Evolutionary conservation across 1,140 invertebrate species (phyloP), one percentile per base, ranked within the genome.

Genomic region (Rhynchophorus ferrugineus): DNA sequence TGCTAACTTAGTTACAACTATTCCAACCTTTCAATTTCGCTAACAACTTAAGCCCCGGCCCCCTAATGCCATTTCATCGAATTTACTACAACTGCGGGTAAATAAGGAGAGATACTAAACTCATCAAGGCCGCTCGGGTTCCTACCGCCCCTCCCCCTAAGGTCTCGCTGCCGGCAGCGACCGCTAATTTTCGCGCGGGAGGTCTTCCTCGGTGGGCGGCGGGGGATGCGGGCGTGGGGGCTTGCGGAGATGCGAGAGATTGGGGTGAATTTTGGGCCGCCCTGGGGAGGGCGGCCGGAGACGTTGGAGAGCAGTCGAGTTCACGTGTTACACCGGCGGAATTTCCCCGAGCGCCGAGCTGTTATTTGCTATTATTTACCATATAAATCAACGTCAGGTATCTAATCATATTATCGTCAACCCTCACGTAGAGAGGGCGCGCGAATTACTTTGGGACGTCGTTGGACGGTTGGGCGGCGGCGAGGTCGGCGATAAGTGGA

Each of bases 321-420:
- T 54, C 52, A 54, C 52, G 45, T 54, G 52, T 45, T 35, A 36
- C 52, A 42, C 36, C 16, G 49, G 34, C 43, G 41, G 38, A 52
- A 57, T 57, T 57, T 54, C 56, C 43, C 56, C 17, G 48, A 17
- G 47, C 56, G 50, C 49, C 46, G 42, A 22, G 41, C 56, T 44
- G 56, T 52, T 58, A 58, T 58, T 58, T 49, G 44, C 57, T 50
- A 58, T 58, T 58, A 58, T 58, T 58, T 58, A 58, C 57, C 57
- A 55, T 58, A 58, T 58, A 58, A 58, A 58, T 58, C 57, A 58
- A 58, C 51, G 57, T 58, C 57, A 58, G 57, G 57, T 58, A 55
- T 52, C 57, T 58, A 58, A 58, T 58, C 57, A 58, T 58, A 54
- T 58, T 58, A 58, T 52, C 49, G 52, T 43, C 57, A 36, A 51